Base-by-base conservation (phyloP, 2,113 vertebrate species). In the Mustela lutreola region DNA sequence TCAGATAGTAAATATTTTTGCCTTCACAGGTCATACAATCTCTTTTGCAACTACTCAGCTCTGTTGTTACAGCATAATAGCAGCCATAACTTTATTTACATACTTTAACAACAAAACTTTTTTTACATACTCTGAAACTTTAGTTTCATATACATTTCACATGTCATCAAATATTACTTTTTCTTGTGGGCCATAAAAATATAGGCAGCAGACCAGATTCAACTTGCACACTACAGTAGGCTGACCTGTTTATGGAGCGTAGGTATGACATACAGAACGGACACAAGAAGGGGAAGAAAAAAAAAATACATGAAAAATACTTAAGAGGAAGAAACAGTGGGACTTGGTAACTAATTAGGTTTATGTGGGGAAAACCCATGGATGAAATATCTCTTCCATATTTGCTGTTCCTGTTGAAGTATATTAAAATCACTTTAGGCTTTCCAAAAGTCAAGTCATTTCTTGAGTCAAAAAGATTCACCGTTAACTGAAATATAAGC, bases 61-160 rank as follows among this genome's bases (percentile, higher is more conserved):
- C 84, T 62, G 28, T 60, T 89, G 42, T 60, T 60, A 71, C 6
- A 89, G 91, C 73, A 33, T n/a, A n/a, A 95, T 78, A 81, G 45
- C 80, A 62, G 31, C 45, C 58, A 91, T 85, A 65, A 95, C 42
- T 42, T 42, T 42, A 42, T 42, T 42, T 42, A 42, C 42, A 42
- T 42, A 42, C 42, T 42, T 42, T 42, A 42, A 48, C 48, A 87
- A 95, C 8, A 80, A 83, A 71, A 65, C 60, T 93, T 33, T 84
- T 79, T 60, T 82, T 91, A 63, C 1, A n/a, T 75, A 76, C 60
- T 93, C 9, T 31, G 73, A 82, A 89, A 96, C 63, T 60, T 70
- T 15, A 94, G 60, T 91, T 86, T 91, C 71, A 85, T 76, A 19
- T 75, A 36, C 91, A 83, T 94, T 96, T 86, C 36, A 95, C 12